phyloP scores from a whole-genome alignment of 2,797 vertebrate species.

The Hyperoplus immaculatus region DNA sequence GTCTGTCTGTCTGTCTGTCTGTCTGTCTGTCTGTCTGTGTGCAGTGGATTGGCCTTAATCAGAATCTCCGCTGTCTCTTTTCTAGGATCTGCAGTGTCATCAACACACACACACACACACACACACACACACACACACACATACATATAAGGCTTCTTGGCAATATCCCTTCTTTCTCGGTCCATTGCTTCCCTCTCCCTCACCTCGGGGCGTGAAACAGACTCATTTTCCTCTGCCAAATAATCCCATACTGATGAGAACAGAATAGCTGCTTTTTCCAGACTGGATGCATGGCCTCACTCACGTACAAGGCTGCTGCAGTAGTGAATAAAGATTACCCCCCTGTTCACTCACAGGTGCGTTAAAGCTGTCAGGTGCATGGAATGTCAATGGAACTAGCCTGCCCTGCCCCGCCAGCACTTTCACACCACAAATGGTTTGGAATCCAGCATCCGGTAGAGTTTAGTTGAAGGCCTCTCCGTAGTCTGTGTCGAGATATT shows the following conservation, averaged over 20 bases:
- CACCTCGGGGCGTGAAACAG: constrained; percentile 19
- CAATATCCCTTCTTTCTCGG: constrained; percentile 2
- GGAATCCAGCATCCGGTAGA: constrained; percentile 42
- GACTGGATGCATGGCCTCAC: constrained; percentile 16
- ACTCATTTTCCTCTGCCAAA: constrained; percentile 38
- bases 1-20: constrained; percentile 3
- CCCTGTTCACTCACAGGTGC: too few relatives aligned
- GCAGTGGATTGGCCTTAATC: constrained; percentile 28
- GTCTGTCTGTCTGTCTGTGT: background rate
- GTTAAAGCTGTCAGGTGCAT: constrained; percentile 25
- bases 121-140: constrained; percentile 1
- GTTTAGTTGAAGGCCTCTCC: constrained; percentile 18
- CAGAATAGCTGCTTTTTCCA: constrained; percentile 7
- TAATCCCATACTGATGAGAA: constrained; percentile 24
- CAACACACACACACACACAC: constrained; percentile 5
- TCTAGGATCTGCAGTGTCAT: constrained; percentile 48
- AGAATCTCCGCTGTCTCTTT: constrained; percentile 15
- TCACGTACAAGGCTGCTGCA: background rate
- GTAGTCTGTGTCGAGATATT: constrained; percentile 47
- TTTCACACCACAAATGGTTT: constrained; percentile 36
- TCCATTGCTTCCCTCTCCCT: constrained; percentile 27
- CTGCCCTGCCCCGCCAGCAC: background rate
- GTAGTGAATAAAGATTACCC: constrained; percentile 28
- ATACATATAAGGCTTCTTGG: background rate
- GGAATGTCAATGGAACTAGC: constrained; percentile 34